Evolutionary conservation across 2,797 vertebrate species (phyloP).

Genomic region (Protonibea diacanthus): DNA sequence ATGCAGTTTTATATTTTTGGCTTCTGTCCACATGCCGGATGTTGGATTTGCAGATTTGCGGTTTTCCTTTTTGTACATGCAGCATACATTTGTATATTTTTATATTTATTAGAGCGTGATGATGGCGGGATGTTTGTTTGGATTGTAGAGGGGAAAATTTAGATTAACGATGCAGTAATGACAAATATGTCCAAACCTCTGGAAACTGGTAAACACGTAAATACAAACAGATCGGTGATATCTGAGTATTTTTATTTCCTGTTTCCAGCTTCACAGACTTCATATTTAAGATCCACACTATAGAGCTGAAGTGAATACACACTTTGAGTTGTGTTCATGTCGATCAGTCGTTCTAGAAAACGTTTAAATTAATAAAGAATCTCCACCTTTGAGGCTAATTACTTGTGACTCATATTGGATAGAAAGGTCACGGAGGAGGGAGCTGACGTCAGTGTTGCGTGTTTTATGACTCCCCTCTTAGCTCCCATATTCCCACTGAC

Average conservation of each 20-base stretch:
- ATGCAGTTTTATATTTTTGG: too few relatives aligned
- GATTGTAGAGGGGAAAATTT: too few relatives aligned
- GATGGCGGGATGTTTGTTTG: too few relatives aligned
- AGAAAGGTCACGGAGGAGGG: slow-evolving; percentile 37
- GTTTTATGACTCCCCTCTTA: slow-evolving; percentile 5
- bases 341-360: not conserved
- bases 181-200: too few relatives aligned
- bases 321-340: accelerated
- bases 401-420: slow-evolving; percentile 16
- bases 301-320: not conserved
- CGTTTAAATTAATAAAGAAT: not conserved
- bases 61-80: too few relatives aligned
- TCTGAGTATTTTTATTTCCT: not conserved
- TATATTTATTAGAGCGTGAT: too few relatives aligned
- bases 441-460: slow-evolving; percentile 8
- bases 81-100: too few relatives aligned
- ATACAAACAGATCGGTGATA: too few relatives aligned
- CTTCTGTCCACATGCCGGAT: too few relatives aligned
- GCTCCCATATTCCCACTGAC: slow-evolving; percentile 8
- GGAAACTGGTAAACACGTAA: too few relatives aligned
- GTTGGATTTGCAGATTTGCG: too few relatives aligned
- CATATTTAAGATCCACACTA: not conserved
- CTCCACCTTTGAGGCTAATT: slow-evolving; percentile 26
- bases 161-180: too few relatives aligned
- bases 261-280: not conserved